A percentile compares a stretch with the other conserved stretches of the same genome.
Conservation (phyloP, 2,797 vertebrate species). For the Avahi laniger region DNA sequence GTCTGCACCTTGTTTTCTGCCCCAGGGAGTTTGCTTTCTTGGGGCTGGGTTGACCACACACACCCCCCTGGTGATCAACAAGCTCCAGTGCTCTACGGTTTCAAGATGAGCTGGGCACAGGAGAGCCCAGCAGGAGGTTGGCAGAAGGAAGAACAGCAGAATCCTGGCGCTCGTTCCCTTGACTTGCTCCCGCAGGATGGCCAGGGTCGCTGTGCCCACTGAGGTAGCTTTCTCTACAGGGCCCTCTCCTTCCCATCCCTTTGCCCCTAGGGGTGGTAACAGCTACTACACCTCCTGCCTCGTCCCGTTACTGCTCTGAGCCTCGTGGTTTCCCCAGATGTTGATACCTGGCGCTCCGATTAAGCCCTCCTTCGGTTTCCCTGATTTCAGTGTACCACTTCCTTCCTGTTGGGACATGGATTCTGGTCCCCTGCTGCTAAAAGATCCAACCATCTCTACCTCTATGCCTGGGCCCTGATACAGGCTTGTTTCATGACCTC, state of each 20-base stretch:
- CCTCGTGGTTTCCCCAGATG: neutral
- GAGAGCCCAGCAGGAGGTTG: accelerated
- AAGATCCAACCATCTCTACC: neutral
- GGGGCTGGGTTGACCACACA: neutral
- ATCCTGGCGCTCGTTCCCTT: neutral
- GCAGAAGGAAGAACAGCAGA: neutral
- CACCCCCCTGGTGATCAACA: neutral
- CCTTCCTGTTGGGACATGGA: neutral
- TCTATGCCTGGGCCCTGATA: neutral
- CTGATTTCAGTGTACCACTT: neutral
- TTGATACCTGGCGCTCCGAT: neutral
- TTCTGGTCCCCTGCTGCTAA: neutral
- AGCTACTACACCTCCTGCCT: neutral
- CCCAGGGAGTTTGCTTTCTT: neutral
- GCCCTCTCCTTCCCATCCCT: neutral
- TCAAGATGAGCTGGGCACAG: neutral
- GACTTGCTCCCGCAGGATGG: neutral
- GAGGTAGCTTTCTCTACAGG: neutral
- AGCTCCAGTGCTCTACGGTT: neutral
- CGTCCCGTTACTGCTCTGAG: neutral
- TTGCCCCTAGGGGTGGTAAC: neutral
- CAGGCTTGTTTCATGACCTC: neutral
- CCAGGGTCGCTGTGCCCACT: neutral
- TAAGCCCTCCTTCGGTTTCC: neutral
- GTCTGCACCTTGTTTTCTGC: neutral